Evolutionary conservation across 2,113 vertebrate genomes (phyloP).

Genomic region (Otis tarda): DNA sequence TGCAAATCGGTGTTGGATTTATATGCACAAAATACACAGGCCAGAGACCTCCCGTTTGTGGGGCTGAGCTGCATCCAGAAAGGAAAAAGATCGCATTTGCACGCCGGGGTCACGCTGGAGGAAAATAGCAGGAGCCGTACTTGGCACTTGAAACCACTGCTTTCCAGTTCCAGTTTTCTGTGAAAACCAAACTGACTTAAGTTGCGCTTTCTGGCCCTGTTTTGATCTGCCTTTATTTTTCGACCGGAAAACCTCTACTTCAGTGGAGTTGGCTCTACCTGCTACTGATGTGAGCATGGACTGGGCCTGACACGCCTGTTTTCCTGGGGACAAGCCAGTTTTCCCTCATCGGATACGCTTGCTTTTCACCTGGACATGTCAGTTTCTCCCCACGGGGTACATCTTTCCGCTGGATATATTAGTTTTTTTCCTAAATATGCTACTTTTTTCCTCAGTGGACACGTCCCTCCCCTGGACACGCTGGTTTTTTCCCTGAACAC

Average conservation of each 20-base stretch:
- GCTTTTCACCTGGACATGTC: not conserved
- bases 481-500: accelerated
- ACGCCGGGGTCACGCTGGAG: not conserved
- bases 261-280: not conserved
- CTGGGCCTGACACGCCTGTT: not conserved
- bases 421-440: not conserved
- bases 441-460: not conserved
- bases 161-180: not conserved
- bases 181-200: not conserved
- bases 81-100: not conserved
- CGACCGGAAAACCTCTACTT: not conserved
- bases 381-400: not conserved
- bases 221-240: not conserved
- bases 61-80: not conserved
- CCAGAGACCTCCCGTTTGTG: not conserved
- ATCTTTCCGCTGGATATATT: not conserved
- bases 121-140: not conserved
- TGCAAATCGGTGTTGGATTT: conserved; percentile 34
- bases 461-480: too few relatives aligned
- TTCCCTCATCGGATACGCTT: not conserved
- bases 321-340: accelerated
- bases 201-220: not conserved
- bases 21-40: conserved; percentile 27
- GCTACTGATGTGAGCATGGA: not conserved
- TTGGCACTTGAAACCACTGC: accelerated